Evolutionary conservation across 2,797 vertebrate genomes (phyloP), one percentile per base, ranked within the genome.

Genomic region (Rhyacichthys aspro): DNA sequence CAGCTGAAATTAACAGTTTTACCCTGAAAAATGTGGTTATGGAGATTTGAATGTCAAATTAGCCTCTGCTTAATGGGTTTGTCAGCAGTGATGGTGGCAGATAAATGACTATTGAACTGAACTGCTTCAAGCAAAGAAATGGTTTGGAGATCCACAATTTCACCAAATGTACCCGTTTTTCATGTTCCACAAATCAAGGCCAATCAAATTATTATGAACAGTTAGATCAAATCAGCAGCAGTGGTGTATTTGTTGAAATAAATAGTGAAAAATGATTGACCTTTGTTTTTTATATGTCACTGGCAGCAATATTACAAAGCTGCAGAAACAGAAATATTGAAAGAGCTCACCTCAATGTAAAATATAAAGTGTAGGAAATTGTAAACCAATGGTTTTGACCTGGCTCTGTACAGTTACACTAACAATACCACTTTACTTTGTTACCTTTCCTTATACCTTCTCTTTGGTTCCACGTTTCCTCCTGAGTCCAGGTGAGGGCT

Each of bases 61-160:
- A 34, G 9, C 9, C 34, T 18, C 3, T n/a, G 37, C 50, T 28
- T 53, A 39, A 38, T 39, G 7, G 50, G 17, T 23, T 17, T 5
- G 17, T 39, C 39, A 19, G 19, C 19, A 28, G 23, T 28, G 23
- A 28, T 28, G 3, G 7, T 28, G 23, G 4, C 16, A 10, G 36
- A 19, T 52, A 16, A 52, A 41, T 53, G 18, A 53, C 37, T 53
- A 41, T 41, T 41, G 12, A 11, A n/a, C 39, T 11, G 8, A 53
- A 10, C 0, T 0, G 49, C 12, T 41, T 18, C 17, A 39, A 23
- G 36, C 15, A 17, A 53, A 53, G 17, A 53, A 36, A 53, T 23
- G 36, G 36, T 38, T 23, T 15, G 48, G 11, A 39, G 9, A 15
- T n/a, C 32, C 10, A 28, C 23, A 33, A 23, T 39, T 37, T 11